Evolutionary conservation across 2,113 vertebrate genomes (phyloP), one percentile per base, ranked within the genome.

Genomic region (Aegithalos caudatus): DNA sequence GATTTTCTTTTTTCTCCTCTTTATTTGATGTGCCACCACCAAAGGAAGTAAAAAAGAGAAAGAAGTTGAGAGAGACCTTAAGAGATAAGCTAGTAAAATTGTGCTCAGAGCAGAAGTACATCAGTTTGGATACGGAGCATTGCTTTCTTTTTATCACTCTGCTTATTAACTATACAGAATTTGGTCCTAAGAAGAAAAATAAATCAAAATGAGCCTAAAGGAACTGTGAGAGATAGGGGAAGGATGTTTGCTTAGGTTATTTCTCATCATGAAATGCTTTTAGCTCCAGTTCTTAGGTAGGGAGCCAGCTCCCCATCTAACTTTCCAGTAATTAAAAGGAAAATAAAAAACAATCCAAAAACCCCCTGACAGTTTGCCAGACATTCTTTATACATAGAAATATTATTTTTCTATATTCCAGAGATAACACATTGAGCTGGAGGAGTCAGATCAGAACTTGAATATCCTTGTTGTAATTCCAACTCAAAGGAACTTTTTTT

Each of bases 391-490:
- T 28, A 48, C 22, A 33, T 25, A 38, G 67, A 78, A 73, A 90
- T 73, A 86, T 37, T 77, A 95, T 58, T 69, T 89, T 81, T 84
- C 14, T 54, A 56, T 93, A 85, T 90, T 51, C 33, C 37, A 45
- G 64, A 80, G 62, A 78, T 78, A 77, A 88, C n/a, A 37, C 35
- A 37, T 78, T 83, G 47, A 85, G 67, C 78, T 56, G 38, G 35
- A 91, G 58, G 86, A 92, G 25, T 88, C 92, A 83, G 38, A 90
- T 70, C 66, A 88, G 74, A 90, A 78, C 76, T 56, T 37, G 37
- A 87, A 72, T 23, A 23, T 77, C 62, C 95, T 85, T 91, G 62
- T 80, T 94, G 62, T 66, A 82, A 95, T 73, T 91, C 87, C 81
- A 95, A 66, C 37, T 82, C 38, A 31, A 77, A 81, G 54, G 11